Evolutionary conservation across 2,797 vertebrate species (phyloP), one percentile per base, ranked within the genome.

Genomic region (Pithecia hirsuta): DNA sequence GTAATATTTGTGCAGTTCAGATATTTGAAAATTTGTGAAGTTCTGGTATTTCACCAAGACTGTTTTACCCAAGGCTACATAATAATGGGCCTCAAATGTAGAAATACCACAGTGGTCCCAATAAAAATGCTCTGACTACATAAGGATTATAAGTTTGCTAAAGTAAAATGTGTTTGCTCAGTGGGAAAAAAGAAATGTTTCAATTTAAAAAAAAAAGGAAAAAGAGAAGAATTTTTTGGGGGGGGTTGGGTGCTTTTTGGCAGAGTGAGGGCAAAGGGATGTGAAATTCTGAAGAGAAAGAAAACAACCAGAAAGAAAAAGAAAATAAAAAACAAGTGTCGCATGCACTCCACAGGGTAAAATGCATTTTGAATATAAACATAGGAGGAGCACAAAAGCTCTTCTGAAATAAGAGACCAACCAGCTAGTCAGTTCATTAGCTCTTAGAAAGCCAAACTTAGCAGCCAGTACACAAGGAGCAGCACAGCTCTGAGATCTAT

Each of bases 311-410:
- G 52, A 81, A 88, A 84, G 39, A 44, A 83, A 89, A 88, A 52
- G 55, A 50, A 87, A 91, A 44, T 76, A 24, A 41, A 52, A 93
- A 86, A 33, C 7, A 81, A 93, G 48, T 52, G 22, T 72, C 61
- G 33, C 64, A 48, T 48, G 48, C 48, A 39, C 4, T 90, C 22
- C 48, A 57, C 24, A 57, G 57, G 48, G n/a, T 76, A 57, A 94
- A 83, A 78, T 13, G 17, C 59, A 95, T 89, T 95, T 97, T 92
- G 70, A 92, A 74, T 76, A n/a, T 28, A 94, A 95, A 93, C 61
- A 48, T 0, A 70, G 15, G 41, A 92, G 50, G 72, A 75, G 19
- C 20, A 59, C 30, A 33, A 59, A 50, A 41, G 4, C 6, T 75
- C 70, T 93, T 78, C 20, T 59, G 44, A 79, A 92, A 80, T 44